Percentiles rank a stretch among this genome's conserved stretches.
Conservation (phyloP, 2,113 vertebrate species). For the Solea solea region DNA sequence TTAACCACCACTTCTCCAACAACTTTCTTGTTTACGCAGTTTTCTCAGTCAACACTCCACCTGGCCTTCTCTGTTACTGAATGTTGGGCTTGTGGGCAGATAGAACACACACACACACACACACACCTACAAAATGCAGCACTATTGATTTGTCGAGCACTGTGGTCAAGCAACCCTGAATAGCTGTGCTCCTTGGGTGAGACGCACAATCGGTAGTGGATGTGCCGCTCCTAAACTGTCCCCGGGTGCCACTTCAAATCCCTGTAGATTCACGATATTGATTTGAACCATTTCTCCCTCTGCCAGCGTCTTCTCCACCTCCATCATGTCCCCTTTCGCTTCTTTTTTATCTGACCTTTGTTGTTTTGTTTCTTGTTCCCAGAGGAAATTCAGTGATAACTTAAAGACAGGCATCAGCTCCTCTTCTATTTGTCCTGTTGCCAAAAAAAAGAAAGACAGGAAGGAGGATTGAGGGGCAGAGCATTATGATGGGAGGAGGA, state of each 20-base stretch:
- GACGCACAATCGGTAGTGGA: slow-evolving; percentile 68
- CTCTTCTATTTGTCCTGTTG: neutral
- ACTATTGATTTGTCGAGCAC: slow-evolving; percentile 71
- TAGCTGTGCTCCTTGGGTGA: slow-evolving; percentile 64
- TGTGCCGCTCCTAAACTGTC: slow-evolving; percentile 70
- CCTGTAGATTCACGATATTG: slow-evolving; percentile 71
- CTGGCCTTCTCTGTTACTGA: slow-evolving; percentile 35
- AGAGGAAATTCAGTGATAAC: slow-evolving; percentile 67
- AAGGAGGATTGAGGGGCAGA: slow-evolving; percentile 4
- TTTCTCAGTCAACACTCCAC: slow-evolving; percentile 43
- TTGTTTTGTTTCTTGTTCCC: slow-evolving; percentile 63
- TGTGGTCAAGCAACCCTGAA: slow-evolving; percentile 57
- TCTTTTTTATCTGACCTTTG: slow-evolving; percentile 55
- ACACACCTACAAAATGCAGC: slow-evolving; percentile 31
- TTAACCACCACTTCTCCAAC: slow-evolving; percentile 20
- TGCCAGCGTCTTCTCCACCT: slow-evolving; percentile 54
- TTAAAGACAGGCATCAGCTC: slow-evolving; percentile 50
- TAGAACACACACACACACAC: slow-evolving; percentile 24
- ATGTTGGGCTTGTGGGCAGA: slow-evolving; percentile 41
- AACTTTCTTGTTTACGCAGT: slow-evolving; percentile 52
- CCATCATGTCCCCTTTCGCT: slow-evolving; percentile 60
- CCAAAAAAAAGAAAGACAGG: neutral
- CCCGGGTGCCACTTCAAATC: slow-evolving; percentile 71
- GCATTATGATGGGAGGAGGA: slow-evolving; percentile 47
- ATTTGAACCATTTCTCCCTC: slow-evolving; percentile 61